phyloP scores from a whole-genome alignment of 1,140 invertebrate species.

The Chionoecetes opilio region DNA sequence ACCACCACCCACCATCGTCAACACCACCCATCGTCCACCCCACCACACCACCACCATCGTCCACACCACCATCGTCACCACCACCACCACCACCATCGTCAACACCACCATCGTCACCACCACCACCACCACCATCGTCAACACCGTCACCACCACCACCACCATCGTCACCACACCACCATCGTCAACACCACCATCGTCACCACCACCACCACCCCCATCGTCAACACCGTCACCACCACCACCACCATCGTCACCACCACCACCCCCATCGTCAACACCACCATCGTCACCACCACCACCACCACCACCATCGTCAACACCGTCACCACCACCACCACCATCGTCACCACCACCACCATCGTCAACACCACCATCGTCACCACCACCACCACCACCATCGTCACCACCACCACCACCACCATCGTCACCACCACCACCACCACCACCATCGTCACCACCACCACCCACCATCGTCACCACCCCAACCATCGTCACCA shows the following conservation, averaged over 20 bases:
- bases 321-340: background rate
- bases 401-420: background rate
- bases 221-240: no score
- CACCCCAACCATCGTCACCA: background rate
- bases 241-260: no score
- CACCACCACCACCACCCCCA: no score
- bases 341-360: background rate
- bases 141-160: no score
- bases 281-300: slow-evolving; percentile 14
- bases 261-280: slow-evolving; percentile 4
- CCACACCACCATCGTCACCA: background rate
- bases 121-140: background rate
- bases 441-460: background rate
- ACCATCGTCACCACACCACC: no score
- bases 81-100: background rate
- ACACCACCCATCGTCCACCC: background rate
- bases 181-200: no score
- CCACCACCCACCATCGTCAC: background rate
- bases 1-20: background rate
- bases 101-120: background rate
- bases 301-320: slow-evolving; percentile 4
- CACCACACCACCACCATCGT: slow-evolving; percentile 31
- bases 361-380: no score
- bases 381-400: background rate
- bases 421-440: background rate